phyloP scores from a whole-genome alignment of 2,797 vertebrate genomes.

The Urocyon cinereoargenteus region DNA sequence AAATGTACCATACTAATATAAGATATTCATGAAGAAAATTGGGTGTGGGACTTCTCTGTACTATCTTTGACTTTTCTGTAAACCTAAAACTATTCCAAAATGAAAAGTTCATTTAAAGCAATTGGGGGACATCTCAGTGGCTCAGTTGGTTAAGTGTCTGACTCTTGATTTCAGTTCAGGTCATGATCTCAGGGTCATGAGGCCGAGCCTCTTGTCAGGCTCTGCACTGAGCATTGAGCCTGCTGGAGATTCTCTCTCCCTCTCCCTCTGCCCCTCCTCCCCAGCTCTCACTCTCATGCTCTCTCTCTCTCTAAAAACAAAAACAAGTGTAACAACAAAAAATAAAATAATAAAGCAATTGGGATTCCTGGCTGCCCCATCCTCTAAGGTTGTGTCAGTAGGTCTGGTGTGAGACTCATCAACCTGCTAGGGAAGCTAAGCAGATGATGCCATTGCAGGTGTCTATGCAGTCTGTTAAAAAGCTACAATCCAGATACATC shows the following conservation, averaged over 20 bases:
- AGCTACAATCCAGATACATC: not conserved
- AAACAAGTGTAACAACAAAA: not conserved
- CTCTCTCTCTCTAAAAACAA: not conserved
- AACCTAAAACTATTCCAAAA: slow-evolving; percentile 29
- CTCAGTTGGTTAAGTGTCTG: too few relatives aligned
- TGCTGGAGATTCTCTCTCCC: not conserved
- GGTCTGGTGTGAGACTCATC: not conserved
- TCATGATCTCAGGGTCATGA: not conserved
- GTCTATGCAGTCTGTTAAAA: not conserved
- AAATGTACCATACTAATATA: not conserved
- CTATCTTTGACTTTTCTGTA: not conserved
- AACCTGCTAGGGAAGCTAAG: not conserved
- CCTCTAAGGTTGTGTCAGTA: not conserved
- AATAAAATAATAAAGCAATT: not conserved
- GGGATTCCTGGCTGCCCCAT: not conserved
- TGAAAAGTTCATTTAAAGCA: not conserved
- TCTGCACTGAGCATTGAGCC: not conserved
- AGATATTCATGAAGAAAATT: not conserved
- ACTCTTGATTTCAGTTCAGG: too few relatives aligned
- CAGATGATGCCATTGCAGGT: too few relatives aligned
- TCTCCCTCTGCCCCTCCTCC: not conserved
- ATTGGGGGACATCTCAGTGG: too few relatives aligned
- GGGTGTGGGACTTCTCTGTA: not conserved
- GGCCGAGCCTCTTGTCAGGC: rapidly evolving
- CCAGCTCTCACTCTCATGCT: not conserved